Base-by-base conservation (phyloP, 2,113 vertebrate species). In the Kobus ellipsiprymnus region DNA sequence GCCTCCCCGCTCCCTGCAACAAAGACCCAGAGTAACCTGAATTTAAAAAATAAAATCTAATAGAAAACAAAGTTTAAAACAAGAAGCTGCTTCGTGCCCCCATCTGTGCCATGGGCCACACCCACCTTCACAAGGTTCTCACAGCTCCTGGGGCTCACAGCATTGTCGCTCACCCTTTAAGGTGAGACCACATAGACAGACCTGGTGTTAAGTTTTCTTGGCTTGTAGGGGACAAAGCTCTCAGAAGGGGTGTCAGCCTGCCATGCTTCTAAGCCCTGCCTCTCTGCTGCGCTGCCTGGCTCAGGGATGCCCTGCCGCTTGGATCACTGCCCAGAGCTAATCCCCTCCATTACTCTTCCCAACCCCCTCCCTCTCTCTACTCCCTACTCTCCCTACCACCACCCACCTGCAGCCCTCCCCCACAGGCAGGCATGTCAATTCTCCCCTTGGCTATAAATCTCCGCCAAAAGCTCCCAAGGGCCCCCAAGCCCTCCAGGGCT, bases 221-320 rank as follows among this genome's bases (percentile, higher is more conserved):
- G 13, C 33, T 48, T 52, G 50, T n/a, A 6, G 40, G 40, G 23
- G 1, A 23, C 21, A 2, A 6, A n/a, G 17, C 16, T 64, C 48
- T 78, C 54, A 19, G 13, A 16, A 50, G 62, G 7, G 0, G 85
- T 3, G 0, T 71, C 9, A 7, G 36, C 15, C 48, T 23, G 59
- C 44, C 1, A 0, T 0, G 30, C 30, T 17, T 71, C 82, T 50
- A 11, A 87, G 40, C 59, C 50, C 30, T 27, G 19, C 29, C 11
- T 40, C 67, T 50, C 44, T 44, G 25, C 30, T 0, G 3, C 1
- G 2, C 16, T 3, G 81, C 91, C 3, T 2, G 5, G 23, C 40
- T 48, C 25, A 7, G 46, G 44, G 57, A 25, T 50, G 6, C n/a
- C 62, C 2, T 0, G 8, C 29, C 3, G 0, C 55, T 17, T 2